A percentile compares a stretch with the other conserved stretches of the same genome.
These are phyloP conservation scores for Lasioglossum lativentre DNA, from an alignment of 2,888 invertebrate genomes.

Conservation along the genomic window DNA sequence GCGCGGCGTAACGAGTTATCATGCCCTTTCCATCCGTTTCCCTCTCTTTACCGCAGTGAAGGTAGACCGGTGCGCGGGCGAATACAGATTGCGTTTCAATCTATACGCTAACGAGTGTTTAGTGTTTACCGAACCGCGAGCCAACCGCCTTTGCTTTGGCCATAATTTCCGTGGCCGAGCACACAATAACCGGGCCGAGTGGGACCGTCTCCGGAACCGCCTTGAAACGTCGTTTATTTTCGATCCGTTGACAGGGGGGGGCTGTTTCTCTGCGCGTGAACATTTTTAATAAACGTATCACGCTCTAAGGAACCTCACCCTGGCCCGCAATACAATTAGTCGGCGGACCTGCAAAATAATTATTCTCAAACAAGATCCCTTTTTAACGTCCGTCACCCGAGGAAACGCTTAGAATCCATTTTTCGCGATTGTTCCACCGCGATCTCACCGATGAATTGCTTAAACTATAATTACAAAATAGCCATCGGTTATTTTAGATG, in stretches of 20 bases:
- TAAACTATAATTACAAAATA: background rate
- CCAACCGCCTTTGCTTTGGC: constrained; percentile 76
- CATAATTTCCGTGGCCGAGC: constrained; percentile 79
- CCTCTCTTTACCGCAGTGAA: constrained; percentile 51
- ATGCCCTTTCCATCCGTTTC: constrained; percentile 61
- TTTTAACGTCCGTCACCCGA: background rate
- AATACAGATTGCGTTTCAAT: constrained; percentile 84
- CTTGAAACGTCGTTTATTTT: constrained; percentile 29
- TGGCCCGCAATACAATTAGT: background rate
- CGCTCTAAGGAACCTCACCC: background rate
- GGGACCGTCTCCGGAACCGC: constrained; percentile 30
- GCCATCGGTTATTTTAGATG: too few relatives aligned
- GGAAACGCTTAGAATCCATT: background rate
- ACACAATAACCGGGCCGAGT: constrained; percentile 70
- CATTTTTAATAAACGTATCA: constrained; percentile 5
- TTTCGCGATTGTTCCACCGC: background rate
- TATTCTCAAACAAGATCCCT: background rate
- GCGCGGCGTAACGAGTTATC: constrained; percentile 55
- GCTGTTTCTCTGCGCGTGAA: background rate
- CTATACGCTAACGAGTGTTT: constrained; percentile 84
- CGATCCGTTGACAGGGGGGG: constrained; percentile 9
- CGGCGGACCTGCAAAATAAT: background rate
- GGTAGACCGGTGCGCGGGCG: constrained; percentile 71
- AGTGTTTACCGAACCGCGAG: constrained; percentile 84
- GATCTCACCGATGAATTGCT: background rate